Percentiles rank a stretch among this genome's conserved stretches.
phyloP scores from a whole-genome alignment of 2,113 vertebrate genomes.

The Crypturellus undulatus region DNA sequence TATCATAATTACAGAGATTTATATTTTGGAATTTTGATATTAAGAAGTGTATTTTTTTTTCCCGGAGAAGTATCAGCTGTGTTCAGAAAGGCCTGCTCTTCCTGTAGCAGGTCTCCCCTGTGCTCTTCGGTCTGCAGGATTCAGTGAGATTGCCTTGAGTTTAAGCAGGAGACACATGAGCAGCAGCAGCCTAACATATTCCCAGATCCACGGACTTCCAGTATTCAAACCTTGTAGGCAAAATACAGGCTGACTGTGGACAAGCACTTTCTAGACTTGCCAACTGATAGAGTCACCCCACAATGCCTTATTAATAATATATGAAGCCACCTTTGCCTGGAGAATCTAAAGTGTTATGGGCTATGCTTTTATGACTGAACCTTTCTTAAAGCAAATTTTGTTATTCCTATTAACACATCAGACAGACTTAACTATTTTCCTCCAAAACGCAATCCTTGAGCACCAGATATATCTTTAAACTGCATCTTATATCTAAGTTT shows the following conservation, averaged over 20 bases:
- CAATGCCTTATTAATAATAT: neutral
- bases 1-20: neutral
- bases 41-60: neutral
- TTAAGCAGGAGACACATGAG: neutral
- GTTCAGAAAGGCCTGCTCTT: neutral
- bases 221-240: neutral
- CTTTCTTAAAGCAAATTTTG: neutral
- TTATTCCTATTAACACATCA: neutral
- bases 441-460: neutral
- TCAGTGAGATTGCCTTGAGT: neutral
- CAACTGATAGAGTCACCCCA: neutral
- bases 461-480: neutral
- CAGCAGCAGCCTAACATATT: neutral
- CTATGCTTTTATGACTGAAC: neutral
- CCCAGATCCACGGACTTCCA: neutral
- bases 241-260: neutral
- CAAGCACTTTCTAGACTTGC: neutral
- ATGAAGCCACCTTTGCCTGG: neutral
- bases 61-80: neutral
- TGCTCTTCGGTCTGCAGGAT: neutral
- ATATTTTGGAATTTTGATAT: neutral
- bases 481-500: neutral
- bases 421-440: neutral
- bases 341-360: neutral
- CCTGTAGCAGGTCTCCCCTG: neutral